A percentile compares a stretch with the other conserved stretches of the same genome.
Conservation (phyloP, 2,797 vertebrate genomes). For the Gila robusta region DNA sequence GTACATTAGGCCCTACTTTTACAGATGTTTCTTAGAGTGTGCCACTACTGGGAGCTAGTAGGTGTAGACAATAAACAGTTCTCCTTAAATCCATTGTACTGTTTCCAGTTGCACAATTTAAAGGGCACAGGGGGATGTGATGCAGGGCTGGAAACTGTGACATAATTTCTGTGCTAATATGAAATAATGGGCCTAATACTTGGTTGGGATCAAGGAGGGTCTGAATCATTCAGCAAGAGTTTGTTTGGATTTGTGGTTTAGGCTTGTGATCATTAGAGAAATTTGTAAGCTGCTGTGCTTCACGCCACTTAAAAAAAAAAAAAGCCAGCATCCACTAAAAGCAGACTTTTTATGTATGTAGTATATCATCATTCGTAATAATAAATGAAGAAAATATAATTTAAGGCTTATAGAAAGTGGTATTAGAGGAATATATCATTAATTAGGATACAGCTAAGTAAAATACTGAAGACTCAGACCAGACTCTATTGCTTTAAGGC, state of each 20-base stretch:
- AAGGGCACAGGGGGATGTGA: background rate
- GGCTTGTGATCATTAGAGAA: constrained; percentile 24
- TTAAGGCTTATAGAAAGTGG: constrained; percentile 2
- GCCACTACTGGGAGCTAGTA: background rate
- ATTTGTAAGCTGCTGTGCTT: background rate
- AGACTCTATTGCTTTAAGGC: background rate
- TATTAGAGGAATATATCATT: constrained; percentile 5
- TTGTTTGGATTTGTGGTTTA: constrained; percentile 38
- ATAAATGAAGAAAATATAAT: background rate
- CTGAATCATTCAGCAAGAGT: constrained; percentile 9
- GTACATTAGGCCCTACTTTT: background rate
- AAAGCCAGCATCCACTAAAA: background rate
- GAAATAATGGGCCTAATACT: constrained; percentile 14
- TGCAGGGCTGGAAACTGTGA: constrained; percentile 12
- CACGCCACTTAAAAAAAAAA: background rate
- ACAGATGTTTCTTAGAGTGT: background rate
- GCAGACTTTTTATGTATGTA: background rate
- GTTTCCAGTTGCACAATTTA: background rate
- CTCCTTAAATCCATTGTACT: background rate
- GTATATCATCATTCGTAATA: background rate
- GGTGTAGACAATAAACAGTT: background rate
- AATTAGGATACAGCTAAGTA: background rate
- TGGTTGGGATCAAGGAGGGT: constrained; percentile 14
- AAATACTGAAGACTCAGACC: background rate
- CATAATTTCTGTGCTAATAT: constrained; percentile 22